Evolutionary conservation across 1,140 invertebrate genomes (phyloP).

Genomic region (Psix sp.): DNA sequence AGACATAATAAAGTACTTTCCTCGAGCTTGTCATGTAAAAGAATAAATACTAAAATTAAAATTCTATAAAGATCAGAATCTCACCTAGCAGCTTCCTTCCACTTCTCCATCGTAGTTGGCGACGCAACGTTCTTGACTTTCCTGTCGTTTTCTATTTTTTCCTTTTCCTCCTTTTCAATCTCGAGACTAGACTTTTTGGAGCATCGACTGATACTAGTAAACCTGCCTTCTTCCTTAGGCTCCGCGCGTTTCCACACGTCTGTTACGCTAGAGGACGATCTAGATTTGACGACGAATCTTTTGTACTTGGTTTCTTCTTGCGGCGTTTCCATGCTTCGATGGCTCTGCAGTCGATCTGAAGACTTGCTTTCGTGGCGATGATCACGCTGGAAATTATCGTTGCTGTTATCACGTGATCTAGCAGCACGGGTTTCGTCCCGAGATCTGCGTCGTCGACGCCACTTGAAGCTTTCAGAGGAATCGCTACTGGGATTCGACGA

Average conservation of each 20-base stretch:
- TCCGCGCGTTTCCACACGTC: constrained; percentile 66
- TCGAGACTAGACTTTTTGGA: constrained; percentile 59
- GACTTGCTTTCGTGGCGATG: constrained; percentile 63
- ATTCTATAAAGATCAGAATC: neutral
- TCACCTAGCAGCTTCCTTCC: constrained; percentile 62
- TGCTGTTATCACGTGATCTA: constrained; percentile 54
- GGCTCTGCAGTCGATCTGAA: constrained; percentile 59
- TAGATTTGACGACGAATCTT: constrained; percentile 64
- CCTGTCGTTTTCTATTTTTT: constrained; percentile 34
- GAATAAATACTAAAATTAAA: neutral
- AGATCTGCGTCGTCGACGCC: constrained; percentile 66
- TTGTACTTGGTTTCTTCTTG: constrained; percentile 33
- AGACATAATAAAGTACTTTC: too few species aligned
- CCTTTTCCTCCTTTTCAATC: constrained; percentile 35
- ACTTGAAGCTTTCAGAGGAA: constrained; percentile 45
- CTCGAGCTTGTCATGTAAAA: too few species aligned
- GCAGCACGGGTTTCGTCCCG: constrained; percentile 63
- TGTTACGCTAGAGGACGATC: constrained; percentile 68
- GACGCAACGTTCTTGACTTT: constrained; percentile 64
- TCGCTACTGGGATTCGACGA: constrained; percentile 49
- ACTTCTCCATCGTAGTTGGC: constrained; percentile 64
- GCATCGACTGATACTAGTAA: constrained; percentile 61
- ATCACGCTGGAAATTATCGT: constrained; percentile 40
- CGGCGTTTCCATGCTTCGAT: constrained; percentile 2
- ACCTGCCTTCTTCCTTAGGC: constrained; percentile 54